Evolutionary conservation across 2,113 vertebrate genomes (phyloP).

Genomic region (Periophthalmodon schlosseri): DNA sequence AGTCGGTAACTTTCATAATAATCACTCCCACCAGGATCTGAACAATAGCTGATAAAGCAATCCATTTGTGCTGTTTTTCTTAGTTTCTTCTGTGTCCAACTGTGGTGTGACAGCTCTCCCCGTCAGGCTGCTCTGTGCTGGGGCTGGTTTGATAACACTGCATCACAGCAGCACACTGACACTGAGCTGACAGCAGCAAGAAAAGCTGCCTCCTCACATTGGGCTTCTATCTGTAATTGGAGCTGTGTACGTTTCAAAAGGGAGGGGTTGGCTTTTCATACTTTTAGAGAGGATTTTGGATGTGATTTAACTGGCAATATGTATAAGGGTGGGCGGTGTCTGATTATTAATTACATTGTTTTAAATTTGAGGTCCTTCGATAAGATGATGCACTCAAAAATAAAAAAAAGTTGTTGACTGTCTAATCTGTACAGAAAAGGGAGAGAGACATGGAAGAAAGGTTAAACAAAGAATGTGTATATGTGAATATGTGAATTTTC

Average conservation of each 20-base stretch:
- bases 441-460: no score
- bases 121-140: not conserved
- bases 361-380: not conserved
- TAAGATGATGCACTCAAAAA: not conserved
- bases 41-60: not conserved
- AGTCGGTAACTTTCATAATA: not conserved
- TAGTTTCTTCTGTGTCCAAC: not conserved
- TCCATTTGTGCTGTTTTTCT: conserved; percentile 3
- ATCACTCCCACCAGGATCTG: conserved; percentile 1
- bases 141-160: conserved; percentile 25
- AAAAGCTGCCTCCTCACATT: conserved; percentile 15
- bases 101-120: conserved; percentile 4
- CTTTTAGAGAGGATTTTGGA: not conserved
- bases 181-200: conserved; percentile 25
- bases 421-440: no score
- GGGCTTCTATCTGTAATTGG: not conserved
- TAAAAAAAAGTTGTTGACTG: not conserved
- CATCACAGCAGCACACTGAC: conserved; percentile 18
- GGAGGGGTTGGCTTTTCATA: not conserved
- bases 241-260: not conserved
- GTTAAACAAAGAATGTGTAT: no score
- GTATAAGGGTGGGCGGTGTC: not conserved
- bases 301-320: not conserved
- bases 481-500: no score
- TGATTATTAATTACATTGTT: not conserved